Percentiles rank a stretch among this genome's conserved stretches.
Evolutionary conservation across 1,140 invertebrate species (phyloP).

Genomic region (Eupeodes corollae): DNA sequence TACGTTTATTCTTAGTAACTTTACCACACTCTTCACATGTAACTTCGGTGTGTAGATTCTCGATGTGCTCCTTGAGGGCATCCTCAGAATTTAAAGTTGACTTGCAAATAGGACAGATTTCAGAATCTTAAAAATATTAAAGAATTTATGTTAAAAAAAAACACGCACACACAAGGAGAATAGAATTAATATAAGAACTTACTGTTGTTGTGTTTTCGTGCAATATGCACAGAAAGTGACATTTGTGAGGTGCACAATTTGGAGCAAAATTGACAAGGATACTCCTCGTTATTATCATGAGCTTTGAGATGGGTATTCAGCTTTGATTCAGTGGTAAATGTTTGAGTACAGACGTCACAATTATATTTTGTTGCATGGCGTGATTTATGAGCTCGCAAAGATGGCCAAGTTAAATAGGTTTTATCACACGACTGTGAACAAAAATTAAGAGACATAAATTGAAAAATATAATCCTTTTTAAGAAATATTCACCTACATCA

Average conservation of each 20-base stretch:
- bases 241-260: conserved; percentile 27
- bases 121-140: conserved; percentile 15
- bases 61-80: conserved; percentile 19
- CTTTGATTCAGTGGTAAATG: neutral
- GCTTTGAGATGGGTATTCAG: neutral
- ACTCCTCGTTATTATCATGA: conserved; percentile 3
- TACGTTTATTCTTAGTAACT: conserved; percentile 23
- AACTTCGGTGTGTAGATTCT: conserved; percentile 20
- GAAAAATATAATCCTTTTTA: neutral
- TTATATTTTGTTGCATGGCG: conserved; percentile 8
- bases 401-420: conserved; percentile 22
- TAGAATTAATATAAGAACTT: neutral
- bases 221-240: conserved; percentile 32
- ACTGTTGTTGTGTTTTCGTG: conserved; percentile 32
- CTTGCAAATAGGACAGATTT: conserved; percentile 20
- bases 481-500: conserved; percentile 6
- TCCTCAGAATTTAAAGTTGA: conserved; percentile 19
- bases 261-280: conserved; percentile 27
- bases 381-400: conserved; percentile 23
- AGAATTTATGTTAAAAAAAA: conserved; percentile 1
- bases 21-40: conserved; percentile 23
- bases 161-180: no score
- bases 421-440: conserved; percentile 17
- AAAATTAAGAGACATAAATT: neutral
- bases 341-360: conserved; percentile 5